A percentile compares a stretch with the other conserved stretches of the same genome.
phyloP scores from a whole-genome alignment of 2,113 vertebrate species.

The Lynx canadensis region DNA sequence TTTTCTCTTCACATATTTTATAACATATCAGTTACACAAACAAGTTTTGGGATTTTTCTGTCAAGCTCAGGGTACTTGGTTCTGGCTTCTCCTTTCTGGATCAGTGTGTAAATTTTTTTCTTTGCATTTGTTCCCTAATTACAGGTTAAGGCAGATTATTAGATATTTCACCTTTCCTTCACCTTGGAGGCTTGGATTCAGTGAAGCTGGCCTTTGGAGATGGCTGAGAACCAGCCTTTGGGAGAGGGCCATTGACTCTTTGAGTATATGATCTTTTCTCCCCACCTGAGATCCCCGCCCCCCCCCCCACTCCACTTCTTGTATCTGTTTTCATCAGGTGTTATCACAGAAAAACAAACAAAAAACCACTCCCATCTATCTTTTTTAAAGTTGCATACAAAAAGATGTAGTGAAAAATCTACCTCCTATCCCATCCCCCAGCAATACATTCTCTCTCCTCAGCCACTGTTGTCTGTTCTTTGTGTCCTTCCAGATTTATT shows the following conservation, averaged over 20 bases:
- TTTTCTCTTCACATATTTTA: not conserved
- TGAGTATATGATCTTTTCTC: not conserved
- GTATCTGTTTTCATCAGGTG: not conserved
- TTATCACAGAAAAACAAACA: not conserved
- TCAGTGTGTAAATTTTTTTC: conserved; percentile 35
- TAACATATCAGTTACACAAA: not conserved
- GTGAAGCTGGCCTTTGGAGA: not conserved
- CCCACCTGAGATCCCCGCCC: not conserved
- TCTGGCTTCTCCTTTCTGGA: not conserved
- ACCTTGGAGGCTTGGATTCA: not conserved
- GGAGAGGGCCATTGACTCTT: not conserved
- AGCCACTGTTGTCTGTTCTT: not conserved
- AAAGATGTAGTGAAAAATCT: not conserved
- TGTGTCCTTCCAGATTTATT: not conserved
- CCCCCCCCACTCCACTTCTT: not conserved
- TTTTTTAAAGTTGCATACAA: conserved; percentile 11
- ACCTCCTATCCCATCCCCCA: not conserved
- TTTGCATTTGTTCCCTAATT: not conserved
- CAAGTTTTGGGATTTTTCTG: not conserved
- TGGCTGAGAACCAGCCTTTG: not conserved
- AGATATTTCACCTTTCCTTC: not conserved
- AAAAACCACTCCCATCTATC: not conserved
- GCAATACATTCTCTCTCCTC: not conserved
- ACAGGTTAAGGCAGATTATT: not conserved
- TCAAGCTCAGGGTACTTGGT: not conserved